Base-by-base conservation (phyloP, 1,140 invertebrate genomes). In the Sesamia nonagrioides region DNA sequence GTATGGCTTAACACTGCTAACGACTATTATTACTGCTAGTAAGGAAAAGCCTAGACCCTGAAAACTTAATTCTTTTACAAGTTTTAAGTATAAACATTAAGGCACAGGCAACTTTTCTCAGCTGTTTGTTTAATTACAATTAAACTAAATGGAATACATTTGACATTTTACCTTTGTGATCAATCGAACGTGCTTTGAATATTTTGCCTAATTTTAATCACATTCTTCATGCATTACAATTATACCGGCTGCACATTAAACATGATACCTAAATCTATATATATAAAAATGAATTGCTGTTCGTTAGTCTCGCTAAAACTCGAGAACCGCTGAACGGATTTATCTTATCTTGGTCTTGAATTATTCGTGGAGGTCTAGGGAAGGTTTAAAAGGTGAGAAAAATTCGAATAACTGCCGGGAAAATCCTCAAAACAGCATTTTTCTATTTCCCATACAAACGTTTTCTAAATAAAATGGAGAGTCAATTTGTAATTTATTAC, bases 51-150 rank as follows among this genome's bases (percentile, higher is more conserved):
- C 2, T 21, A 54, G 2, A 21, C 37, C 13, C n/a, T 66, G n/a
- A 4, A 42, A 40, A 42, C 37, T 42, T 42, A 45, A 66, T 66
- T 63, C 1, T 63, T 42, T 50, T n/a, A 50, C 45, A n/a, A 50
- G 45, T 50, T 50, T 45, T 42, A 58, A 58, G 1, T 58, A 63
- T n/a, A 17, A 11, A 2, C 9, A 6, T 42, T 11, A 21, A 66
- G 3, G 61, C 18, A 18, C 21, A 1, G 35, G 37, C 17, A 6
- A 3, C 2, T 42, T 66, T 60, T 66, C 37, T 13, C 8, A 18
- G 17, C n/a, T 40, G 18, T 66, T 9, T 42, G 8, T 66, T 8
- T 42, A 13, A 45, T 66, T 66, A 42, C 21, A 13, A 45, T 66
- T 66, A 42, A 66, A 18, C 2, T 60, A 60, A 60, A 6, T 60